A percentile compares a stretch with the other conserved stretches of the same genome.
phyloP scores from a whole-genome alignment of 2,113 vertebrate genomes.

The Scopus umbretta region DNA sequence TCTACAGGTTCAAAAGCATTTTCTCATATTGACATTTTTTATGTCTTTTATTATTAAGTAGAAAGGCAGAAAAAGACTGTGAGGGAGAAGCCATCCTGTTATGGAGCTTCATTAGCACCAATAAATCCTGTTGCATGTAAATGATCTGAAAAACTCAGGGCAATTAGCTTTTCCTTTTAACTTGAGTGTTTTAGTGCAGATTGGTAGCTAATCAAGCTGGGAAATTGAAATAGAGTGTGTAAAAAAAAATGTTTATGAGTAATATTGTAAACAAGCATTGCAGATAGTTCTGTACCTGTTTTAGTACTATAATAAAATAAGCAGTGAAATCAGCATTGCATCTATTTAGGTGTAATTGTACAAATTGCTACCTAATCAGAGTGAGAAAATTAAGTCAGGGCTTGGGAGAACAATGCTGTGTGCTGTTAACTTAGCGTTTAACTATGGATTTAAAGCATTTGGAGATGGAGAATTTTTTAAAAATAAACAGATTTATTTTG shows the following conservation, averaged over 20 bases:
- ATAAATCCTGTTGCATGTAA: constrained; percentile 60
- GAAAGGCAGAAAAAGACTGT: background rate
- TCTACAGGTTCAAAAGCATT: background rate
- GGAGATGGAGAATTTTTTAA: background rate
- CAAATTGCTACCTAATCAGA: constrained; percentile 68
- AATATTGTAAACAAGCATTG: constrained; percentile 56
- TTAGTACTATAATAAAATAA: constrained; percentile 64
- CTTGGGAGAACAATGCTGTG: constrained; percentile 44
- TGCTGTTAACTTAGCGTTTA: constrained; percentile 43
- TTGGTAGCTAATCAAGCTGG: constrained; percentile 68
- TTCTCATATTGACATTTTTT: background rate
- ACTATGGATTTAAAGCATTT: constrained; percentile 12
- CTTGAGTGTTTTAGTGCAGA: constrained; percentile 54
- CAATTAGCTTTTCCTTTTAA: constrained; percentile 69
- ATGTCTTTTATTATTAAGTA: constrained; percentile 6
- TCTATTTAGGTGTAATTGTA: constrained; percentile 66
- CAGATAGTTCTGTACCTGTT: constrained; percentile 51
- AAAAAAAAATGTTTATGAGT: constrained; percentile 66
- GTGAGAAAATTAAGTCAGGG: constrained; percentile 45
- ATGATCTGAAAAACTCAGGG: constrained; percentile 52
- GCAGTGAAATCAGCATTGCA: constrained; percentile 54
- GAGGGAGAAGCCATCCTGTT: background rate
- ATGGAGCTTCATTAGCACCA: constrained; percentile 44
- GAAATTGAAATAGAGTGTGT: constrained; percentile 55
- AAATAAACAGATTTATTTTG: background rate